A percentile compares a stretch with the other conserved stretches of the same genome.
Evolutionary conservation across 2,113 vertebrate species (phyloP).

Genomic region (Megaptera novaeangliae): DNA sequence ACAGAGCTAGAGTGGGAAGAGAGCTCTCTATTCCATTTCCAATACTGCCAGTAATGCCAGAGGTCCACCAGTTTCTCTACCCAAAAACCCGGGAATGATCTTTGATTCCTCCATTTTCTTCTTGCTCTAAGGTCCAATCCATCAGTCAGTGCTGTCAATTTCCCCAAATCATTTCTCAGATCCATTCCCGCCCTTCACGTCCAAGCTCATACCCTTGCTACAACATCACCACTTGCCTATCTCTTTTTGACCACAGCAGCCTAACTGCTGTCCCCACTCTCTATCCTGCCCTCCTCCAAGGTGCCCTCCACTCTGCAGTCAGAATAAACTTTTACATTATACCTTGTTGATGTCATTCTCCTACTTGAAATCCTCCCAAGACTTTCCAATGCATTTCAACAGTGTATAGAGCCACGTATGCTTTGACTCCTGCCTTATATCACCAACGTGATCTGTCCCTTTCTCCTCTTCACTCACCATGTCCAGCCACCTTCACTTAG

Average conservation of each 20-base stretch:
- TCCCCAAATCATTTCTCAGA: neutral
- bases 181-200: neutral
- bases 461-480: neutral
- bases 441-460: neutral
- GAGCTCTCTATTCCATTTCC: neutral
- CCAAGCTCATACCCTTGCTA: neutral
- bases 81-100: neutral
- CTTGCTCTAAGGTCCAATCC: neutral
- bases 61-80: neutral
- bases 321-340: neutral
- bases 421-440: neutral
- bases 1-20: neutral
- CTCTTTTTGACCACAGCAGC: neutral
- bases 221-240: rapidly evolving
- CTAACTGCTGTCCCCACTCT: neutral
- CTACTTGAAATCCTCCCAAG: neutral
- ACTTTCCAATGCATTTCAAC: rapidly evolving
- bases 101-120: neutral
- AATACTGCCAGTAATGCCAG: neutral
- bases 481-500: neutral
- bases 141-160: neutral
- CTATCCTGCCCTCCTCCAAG: neutral
- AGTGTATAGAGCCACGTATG: rapidly evolving
- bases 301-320: neutral
- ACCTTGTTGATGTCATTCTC: neutral